Conservation (phyloP, 2,797 vertebrate species). For the Heteromormyrus szaboi region DNA sequence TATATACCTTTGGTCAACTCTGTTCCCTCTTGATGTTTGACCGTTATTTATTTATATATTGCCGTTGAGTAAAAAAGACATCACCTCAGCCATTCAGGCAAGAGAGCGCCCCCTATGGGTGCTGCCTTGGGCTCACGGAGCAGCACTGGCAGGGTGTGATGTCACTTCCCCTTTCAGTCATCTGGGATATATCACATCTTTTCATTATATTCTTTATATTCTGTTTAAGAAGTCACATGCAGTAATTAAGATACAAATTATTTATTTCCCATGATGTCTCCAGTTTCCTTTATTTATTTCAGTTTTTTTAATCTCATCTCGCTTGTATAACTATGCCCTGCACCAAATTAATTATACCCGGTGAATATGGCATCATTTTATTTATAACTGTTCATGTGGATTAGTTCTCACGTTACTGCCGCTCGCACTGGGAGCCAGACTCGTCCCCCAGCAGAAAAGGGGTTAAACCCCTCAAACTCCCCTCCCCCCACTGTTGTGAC, state of each 20-base stretch:
- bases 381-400: not conserved
- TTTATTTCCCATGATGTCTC: not conserved
- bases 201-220: not conserved
- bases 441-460: not conserved
- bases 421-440: not conserved
- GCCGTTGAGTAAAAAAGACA: not conserved
- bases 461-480: not conserved
- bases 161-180: not conserved
- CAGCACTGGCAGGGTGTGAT: not conserved
- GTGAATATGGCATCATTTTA: not conserved
- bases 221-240: not conserved
- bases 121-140: not conserved
- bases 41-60: not conserved
- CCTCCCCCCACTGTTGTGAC: conserved; percentile 29
- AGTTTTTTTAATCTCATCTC: not conserved
- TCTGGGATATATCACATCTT: not conserved
- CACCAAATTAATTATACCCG: not conserved
- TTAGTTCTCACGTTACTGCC: not conserved
- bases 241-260: not conserved
- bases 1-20: not conserved
- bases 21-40: not conserved
- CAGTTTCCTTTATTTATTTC: not conserved
- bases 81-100: not conserved
- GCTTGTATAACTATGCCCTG: not conserved
- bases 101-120: not conserved